Evolutionary conservation across 2,888 invertebrate genomes (phyloP), one percentile per base, ranked within the genome.

Genomic region (Tetrapedia diversipes): DNA sequence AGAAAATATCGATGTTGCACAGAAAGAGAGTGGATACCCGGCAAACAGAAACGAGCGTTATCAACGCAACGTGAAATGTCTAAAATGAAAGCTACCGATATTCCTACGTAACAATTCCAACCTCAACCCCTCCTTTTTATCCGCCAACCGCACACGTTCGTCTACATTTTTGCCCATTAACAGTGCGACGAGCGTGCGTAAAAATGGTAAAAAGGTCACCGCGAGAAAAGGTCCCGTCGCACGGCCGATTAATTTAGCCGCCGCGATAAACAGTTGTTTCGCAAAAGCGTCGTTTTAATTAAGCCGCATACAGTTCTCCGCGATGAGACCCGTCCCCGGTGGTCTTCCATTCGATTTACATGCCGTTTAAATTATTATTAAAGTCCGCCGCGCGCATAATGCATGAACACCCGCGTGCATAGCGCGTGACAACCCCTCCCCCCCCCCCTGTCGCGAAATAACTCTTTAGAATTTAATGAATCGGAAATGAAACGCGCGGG

Each of bases 391-490:
- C 64, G 59, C 43, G 39, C 73, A 45, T 76, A 74, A 74, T 74
- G 39, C 43, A 66, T 19, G 14, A 43, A 34, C 63, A 11, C 22
- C 22, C 37, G 22, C 19, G 43, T n/a, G n/a, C n/a, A n/a, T n/a
- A 8, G 51, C 16, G 24, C n/a, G n/a, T 24, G 8, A 11, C 3
- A 34, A 27, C 11, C 29, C 1, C 32, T 6, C 4, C 14, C 14
- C 2, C 27, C 4, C 27, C 0, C 1, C 27, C 19, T 14, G 24
- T 22, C 39, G 29, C 37, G 71, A 41, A 54, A 73, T 73, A 73
- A 64, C 68, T 59, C 75, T 75, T 77, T 74, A 63, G 68, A 68
- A 75, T 77, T 66, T 77, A 75, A 74, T 77, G 77, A 77, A 77
- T 77, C 63, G 66, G 53, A 68, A 75, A 68, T 68, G 77, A 77